Conservation (phyloP, 2,797 vertebrate species). For the Crocodylus rhombifer region DNA sequence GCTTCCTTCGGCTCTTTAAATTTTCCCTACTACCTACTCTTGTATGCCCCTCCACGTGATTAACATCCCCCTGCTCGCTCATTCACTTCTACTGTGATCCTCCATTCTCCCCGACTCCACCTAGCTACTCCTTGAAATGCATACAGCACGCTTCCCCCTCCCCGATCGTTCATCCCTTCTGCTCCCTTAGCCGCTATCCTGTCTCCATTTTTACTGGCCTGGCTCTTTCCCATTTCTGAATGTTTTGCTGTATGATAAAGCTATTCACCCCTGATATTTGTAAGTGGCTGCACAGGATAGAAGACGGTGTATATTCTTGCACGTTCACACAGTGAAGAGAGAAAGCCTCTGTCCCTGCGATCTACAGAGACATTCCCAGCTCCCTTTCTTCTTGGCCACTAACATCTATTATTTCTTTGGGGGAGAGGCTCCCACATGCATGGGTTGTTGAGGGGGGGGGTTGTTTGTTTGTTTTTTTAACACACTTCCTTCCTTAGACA, state of each 20-base stretch:
- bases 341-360: neutral
- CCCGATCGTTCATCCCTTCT: neutral
- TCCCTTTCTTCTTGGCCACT: neutral
- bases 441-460: too few relatives aligned
- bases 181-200: accelerated
- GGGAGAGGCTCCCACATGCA: neutral
- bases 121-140: neutral
- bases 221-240: neutral
- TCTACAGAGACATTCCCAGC: neutral
- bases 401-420: neutral
- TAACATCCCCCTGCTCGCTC: too few relatives aligned
- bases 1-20: neutral
- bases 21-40: neutral
- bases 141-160: neutral
- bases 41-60: accelerated
- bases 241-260: accelerated
- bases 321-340: neutral
- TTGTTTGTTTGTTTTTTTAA: neutral
- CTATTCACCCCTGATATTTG: too few relatives aligned
- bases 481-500: neutral
- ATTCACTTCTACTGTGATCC: neutral
- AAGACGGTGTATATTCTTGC: neutral
- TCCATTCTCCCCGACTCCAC: neutral
- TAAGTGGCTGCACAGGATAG: neutral
- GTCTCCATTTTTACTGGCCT: neutral